phyloP scores from a whole-genome alignment of 2,888 invertebrate species.

The Anthoptus insignis region DNA sequence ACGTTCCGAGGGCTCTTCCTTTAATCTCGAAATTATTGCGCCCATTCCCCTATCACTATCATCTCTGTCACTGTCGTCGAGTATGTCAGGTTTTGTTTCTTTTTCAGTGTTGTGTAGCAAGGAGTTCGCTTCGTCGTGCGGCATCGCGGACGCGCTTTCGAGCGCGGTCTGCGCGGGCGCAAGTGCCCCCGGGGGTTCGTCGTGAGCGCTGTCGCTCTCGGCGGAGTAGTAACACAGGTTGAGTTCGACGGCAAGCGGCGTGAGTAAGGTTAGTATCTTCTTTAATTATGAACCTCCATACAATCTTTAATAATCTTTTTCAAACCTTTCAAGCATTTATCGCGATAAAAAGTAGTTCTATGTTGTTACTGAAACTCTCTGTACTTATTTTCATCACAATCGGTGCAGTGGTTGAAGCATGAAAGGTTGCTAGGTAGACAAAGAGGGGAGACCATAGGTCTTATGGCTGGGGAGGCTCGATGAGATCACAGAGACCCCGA shows the following conservation, averaged over 20 bases:
- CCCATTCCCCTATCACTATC: conserved; percentile 82
- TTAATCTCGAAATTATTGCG: conserved; percentile 68
- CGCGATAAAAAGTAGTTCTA: no score
- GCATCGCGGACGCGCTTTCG: conserved; percentile 56
- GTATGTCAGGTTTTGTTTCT: conserved; percentile 75
- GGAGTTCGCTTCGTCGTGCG: conserved; percentile 72
- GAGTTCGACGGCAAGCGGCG: conserved; percentile 88
- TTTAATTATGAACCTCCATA: no score
- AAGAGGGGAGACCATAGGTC: no score
- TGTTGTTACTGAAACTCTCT: no score
- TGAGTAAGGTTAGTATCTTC: no score
- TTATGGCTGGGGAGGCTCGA: no score
- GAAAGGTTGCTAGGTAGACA: no score
- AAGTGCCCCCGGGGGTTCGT: conserved; percentile 59
- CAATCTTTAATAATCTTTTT: no score
- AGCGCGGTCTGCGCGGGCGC: conserved; percentile 51
- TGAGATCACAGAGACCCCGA: no score
- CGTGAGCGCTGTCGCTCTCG: conserved; percentile 84
- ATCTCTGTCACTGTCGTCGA: conserved; percentile 73
- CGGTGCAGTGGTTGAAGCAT: no score
- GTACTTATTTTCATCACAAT: no score
- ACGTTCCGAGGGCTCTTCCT: conserved; percentile 63
- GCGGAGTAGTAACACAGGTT: conserved; percentile 89
- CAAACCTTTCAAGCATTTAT: no score
- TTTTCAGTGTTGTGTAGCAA: conserved; percentile 63